Evolutionary conservation across 2,113 vertebrate species (phyloP), one percentile per base, ranked within the genome.

Genomic region (Ammodytes dubius): DNA sequence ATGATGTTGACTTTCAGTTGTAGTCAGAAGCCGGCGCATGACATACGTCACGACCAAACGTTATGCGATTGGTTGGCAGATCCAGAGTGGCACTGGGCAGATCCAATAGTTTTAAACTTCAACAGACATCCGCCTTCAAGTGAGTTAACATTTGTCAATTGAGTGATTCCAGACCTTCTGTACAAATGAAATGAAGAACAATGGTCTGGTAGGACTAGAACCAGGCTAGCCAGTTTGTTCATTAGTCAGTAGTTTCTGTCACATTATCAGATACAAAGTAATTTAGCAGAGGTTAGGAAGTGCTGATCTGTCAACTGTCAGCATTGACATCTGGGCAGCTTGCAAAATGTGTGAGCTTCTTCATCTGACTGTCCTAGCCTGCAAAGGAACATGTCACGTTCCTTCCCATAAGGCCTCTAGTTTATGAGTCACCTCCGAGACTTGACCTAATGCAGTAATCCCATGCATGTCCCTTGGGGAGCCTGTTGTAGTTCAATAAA

Each of bases 361-460:
- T 76, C 45, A 39, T 64, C 50, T 65, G 58, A 39, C 35, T 70
- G 54, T 74, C 54, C 15, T 10, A 5, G 40, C 8, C 79, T 27
- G 40, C 65, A 70, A 71, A 57, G 60, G n/a, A 1, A 39, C 52
- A 17, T 57, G 67, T 60, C 60, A 57, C 17, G 72, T 60, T 59
- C 49, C 17, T 53, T 61, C 27, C 47, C 7, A 14, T 15, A 13
- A 4, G 4, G 43, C 53, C 8, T 75, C 56, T 83, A 42, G 59
- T 68, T 63, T 66, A 37, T 81, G 82, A 81, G 53, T 88, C 86
- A 87, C 45, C 66, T 54, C 50, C 0, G 58, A 37, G 39, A 72
- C 43, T 27, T 67, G 67, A 74, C 45, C 71, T 45, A 39, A 39
- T 80, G 14, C 37, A 37, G 27, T 74, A 59, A 74, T 81, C 64